phyloP scores from a whole-genome alignment of 2,888 invertebrate genomes.

The Spicauda simplicius region DNA sequence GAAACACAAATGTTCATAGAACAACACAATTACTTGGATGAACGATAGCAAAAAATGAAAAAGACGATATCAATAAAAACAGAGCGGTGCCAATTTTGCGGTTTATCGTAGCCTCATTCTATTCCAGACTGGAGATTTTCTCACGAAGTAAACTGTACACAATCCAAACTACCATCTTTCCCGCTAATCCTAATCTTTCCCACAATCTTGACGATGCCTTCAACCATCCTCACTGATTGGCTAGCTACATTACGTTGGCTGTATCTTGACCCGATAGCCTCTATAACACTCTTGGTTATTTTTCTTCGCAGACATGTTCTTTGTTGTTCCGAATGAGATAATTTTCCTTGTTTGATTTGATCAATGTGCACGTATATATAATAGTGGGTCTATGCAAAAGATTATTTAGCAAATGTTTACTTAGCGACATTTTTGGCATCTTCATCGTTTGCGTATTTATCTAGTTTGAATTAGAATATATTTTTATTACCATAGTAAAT shows the following conservation, averaged over 20 bases:
- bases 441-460: too few species aligned
- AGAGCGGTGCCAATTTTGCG: neutral
- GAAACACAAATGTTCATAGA: too few species aligned
- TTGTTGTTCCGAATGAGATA: neutral
- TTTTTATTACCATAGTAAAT: too few species aligned
- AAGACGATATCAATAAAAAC: neutral
- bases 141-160: slow-evolving; percentile 18
- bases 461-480: too few species aligned
- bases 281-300: neutral
- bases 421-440: too few species aligned
- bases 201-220: slow-evolving; percentile 30
- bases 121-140: slow-evolving; percentile 13
- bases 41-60: too few species aligned
- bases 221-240: slow-evolving; percentile 12
- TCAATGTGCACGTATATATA: too few species aligned
- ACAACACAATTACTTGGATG: too few species aligned
- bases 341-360: neutral
- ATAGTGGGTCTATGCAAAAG: too few species aligned
- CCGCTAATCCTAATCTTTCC: slow-evolving; percentile 32
- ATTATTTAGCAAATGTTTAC: too few species aligned
- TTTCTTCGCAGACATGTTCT: neutral
- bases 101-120: slow-evolving; percentile 10
- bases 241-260: slow-evolving; percentile 9
- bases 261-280: neutral
- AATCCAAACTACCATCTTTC: slow-evolving; percentile 11